Evolutionary conservation across 2,797 vertebrate genomes (phyloP).

Genomic region (Danio choprae): DNA sequence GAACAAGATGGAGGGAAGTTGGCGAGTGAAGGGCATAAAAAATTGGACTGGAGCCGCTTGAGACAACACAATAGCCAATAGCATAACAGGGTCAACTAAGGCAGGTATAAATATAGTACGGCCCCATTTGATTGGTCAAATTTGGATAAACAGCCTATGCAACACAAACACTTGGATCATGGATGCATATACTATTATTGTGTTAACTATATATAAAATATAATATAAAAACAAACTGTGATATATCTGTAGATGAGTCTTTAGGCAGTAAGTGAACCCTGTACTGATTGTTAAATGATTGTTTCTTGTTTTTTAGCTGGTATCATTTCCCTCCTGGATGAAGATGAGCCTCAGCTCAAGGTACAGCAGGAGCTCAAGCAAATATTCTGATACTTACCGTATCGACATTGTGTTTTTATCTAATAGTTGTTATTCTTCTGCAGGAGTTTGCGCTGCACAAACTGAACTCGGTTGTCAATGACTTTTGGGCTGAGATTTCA

Average conservation of each 20-base stretch:
- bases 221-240: no score
- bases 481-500: constrained; percentile 99
- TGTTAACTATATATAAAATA: no score
- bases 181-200: no score
- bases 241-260: background rate
- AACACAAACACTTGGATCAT: no score
- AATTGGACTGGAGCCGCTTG: no score
- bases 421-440: constrained; percentile 21
- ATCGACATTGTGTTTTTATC: background rate
- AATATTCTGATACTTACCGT: background rate
- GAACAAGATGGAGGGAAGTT: no score
- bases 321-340: constrained; percentile 98
- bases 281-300: background rate
- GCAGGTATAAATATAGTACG: no score
- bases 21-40: no score
- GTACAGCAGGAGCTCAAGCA: constrained; percentile 69
- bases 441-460: constrained; percentile 99
- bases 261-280: background rate
- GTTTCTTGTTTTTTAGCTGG: constrained; percentile 83
- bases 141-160: no score
- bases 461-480: constrained; percentile 95
- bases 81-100: no score
- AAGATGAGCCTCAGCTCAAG: constrained; percentile 98
- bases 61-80: no score
- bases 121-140: no score